Conservation (phyloP, 2,797 vertebrate genomes). For the Sciurus vulgaris region DNA sequence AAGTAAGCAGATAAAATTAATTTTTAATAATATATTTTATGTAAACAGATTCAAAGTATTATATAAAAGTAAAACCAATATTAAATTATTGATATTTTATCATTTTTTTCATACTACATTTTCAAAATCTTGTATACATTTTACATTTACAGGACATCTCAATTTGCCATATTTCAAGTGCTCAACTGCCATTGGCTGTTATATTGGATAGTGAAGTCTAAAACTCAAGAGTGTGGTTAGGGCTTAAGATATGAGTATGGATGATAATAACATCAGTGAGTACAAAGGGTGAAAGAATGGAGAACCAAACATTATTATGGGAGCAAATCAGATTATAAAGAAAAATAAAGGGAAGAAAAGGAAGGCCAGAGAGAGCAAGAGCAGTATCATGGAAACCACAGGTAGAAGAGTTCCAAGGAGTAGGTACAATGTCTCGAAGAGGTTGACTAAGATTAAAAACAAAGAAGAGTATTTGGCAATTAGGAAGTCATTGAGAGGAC, state of each 20-base stretch:
- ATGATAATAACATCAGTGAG: neutral
- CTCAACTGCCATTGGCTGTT: neutral
- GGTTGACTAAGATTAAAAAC: neutral
- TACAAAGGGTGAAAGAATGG: neutral
- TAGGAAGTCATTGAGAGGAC: neutral
- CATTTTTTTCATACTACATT: neutral
- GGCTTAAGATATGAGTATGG: neutral
- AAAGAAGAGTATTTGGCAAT: neutral
- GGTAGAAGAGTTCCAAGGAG: neutral
- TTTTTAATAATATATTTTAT: slow-evolving; percentile 25
- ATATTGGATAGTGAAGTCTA: neutral
- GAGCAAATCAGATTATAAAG: neutral
- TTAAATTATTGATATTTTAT: slow-evolving; percentile 21
- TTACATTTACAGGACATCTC: slow-evolving; percentile 22
- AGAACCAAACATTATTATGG: slow-evolving; percentile 7
- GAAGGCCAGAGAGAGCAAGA: slow-evolving; percentile 29
- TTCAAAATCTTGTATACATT: neutral
- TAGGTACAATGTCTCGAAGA: neutral
- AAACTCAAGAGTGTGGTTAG: neutral
- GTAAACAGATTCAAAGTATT: slow-evolving; percentile 45
- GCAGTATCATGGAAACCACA: neutral
- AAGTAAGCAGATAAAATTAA: neutral
- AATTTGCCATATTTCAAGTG: neutral
- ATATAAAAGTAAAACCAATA: neutral
- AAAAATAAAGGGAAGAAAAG: neutral